Base-by-base conservation (phyloP, 2,888 invertebrate genomes). In the Oligia strigilis region DNA sequence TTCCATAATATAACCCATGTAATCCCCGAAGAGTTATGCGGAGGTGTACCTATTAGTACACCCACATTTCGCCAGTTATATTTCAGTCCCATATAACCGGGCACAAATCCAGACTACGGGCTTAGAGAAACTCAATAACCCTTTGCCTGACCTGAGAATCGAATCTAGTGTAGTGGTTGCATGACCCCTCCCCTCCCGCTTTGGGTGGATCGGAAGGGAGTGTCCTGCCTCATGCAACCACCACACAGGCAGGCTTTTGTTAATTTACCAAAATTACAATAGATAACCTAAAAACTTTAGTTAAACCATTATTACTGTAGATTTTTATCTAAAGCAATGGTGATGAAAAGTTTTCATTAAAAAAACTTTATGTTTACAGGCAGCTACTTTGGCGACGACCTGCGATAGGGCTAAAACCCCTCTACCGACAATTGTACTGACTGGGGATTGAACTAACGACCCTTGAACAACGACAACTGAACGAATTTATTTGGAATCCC, bases 371-470 rank as follows among this genome's bases (percentile, higher is more conserved):
- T 72, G 2, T 1, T 88, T 75, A 17, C 82, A 85, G 85, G 43
- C 52, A 67, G 69, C 77, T 23, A 77, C 75, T 13, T 60, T 90
- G 29, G 81, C 83, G 2, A 83, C 91, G 36, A 78, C 88, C 0
- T 88, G 91, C 79, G 89, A 87, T 72, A 87, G 88, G 8, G 81
- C 86, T 11, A 91, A 91, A 36, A 91, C 92, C 6, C 93, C 94
- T 2, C 71, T 95, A 66, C 95, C 95, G 4, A 95, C 92, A 62
- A 96, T 96, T 70, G 91, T 95, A 9, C 87, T 96, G 3, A 92
- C 94, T 29, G 92, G 89, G 29, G 94, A 95, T 29, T 94, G 81
- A 92, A 85, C 13, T 14, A 40, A 49, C 40, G 9, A 72, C 23
- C 14, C 17, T 64, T 23, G 46, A 40, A 19, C 19, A 5, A 3